A percentile compares a stretch with the other conserved stretches of the same genome.
phyloP scores from a whole-genome alignment of 2,113 vertebrate genomes.

The Polypterus senegalus region DNA sequence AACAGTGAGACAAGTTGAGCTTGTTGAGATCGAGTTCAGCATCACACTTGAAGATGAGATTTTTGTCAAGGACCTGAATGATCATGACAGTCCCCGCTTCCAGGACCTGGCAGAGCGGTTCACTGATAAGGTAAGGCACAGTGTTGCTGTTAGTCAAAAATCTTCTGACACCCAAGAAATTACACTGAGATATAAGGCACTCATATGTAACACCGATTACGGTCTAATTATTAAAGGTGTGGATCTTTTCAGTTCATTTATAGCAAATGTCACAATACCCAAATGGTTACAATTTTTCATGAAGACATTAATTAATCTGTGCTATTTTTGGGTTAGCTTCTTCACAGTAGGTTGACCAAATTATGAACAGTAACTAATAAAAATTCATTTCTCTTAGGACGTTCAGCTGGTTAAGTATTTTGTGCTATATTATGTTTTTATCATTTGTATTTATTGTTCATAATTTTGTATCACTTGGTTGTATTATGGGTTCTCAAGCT shows the following conservation, averaged over 20 bases:
- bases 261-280: not conserved
- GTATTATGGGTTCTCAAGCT: too few species aligned
- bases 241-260: not conserved
- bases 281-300: not conserved
- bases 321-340: too few species aligned
- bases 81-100: constrained; percentile 41
- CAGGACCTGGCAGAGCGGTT: constrained; percentile 56
- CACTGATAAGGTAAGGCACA: constrained; percentile 55
- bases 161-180: not conserved
- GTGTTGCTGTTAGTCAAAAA: not conserved
- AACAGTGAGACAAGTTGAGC: constrained; percentile 31
- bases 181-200: not conserved
- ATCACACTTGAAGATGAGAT: constrained; percentile 55
- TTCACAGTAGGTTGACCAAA: too few species aligned
- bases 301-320: too few species aligned
- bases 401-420: too few species aligned
- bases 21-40: constrained; percentile 62
- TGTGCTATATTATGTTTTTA: too few species aligned
- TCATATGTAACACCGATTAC: too few species aligned
- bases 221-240: too few species aligned
- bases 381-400: too few species aligned
- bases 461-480: too few species aligned
- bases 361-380: too few species aligned
- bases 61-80: constrained; percentile 55
- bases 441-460: too few species aligned